Conservation (phyloP, 1,140 invertebrate genomes). For the Diabrotica virgifera region DNA sequence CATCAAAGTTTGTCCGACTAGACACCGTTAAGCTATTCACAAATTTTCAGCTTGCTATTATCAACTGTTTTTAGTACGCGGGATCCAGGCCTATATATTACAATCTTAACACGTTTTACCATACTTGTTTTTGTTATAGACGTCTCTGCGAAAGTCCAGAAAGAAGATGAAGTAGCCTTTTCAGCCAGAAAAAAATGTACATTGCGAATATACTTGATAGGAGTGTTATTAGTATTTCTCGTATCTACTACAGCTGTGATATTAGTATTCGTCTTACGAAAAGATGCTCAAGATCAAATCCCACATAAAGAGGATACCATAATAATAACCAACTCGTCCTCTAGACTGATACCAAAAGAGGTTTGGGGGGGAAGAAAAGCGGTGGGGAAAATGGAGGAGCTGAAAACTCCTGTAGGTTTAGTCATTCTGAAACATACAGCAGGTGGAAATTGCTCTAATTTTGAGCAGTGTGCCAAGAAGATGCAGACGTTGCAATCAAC, state of each 20-base stretch:
- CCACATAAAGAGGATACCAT: neutral
- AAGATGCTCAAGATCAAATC: neutral
- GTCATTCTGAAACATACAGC: constrained; percentile 51
- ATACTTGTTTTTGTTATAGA: neutral
- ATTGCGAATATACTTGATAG: neutral
- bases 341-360: neutral
- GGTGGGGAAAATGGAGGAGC: neutral
- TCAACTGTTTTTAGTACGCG: too few species aligned
- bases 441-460: constrained; percentile 37
- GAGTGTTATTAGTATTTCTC: neutral
- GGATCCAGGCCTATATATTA: too few species aligned
- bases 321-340: too few species aligned
- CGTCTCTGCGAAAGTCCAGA: neutral
- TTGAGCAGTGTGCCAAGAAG: constrained; percentile 45
- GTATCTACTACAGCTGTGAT: neutral
- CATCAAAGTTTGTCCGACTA: too few species aligned
- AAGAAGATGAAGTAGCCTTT: neutral
- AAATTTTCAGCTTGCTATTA: too few species aligned
- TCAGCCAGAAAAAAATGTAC: neutral
- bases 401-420: constrained; percentile 42
- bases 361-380: constrained; percentile 30
- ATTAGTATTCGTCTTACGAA: neutral
- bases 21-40: too few species aligned
- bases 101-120: too few species aligned
- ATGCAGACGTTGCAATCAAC: constrained; percentile 47